Conservation (phyloP, 2,888 invertebrate species). For the Oscheius sp. region DNA sequence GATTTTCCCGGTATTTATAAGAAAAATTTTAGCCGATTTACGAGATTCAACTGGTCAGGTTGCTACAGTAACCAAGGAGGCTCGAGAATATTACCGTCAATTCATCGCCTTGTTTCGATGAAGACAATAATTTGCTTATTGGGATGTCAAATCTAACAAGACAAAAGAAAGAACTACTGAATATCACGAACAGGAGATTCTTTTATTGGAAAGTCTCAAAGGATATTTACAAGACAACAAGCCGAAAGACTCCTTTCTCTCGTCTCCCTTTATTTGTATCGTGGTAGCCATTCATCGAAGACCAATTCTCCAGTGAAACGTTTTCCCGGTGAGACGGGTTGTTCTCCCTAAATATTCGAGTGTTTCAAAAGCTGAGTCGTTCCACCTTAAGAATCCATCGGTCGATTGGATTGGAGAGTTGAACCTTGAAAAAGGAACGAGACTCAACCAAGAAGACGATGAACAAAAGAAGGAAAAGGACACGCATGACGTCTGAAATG, state of each 20-base stretch:
- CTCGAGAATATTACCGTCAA: no score
- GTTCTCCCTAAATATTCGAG: constrained; percentile 3
- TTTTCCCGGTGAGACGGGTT: background rate
- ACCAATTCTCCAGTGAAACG: constrained; percentile 2
- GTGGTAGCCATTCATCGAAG: constrained; percentile 15
- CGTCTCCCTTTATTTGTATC: background rate
- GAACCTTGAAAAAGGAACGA: constrained; percentile 8
- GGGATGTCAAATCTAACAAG: no score
- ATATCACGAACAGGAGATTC: no score
- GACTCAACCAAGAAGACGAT: background rate
- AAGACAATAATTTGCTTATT: no score
- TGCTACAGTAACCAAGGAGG: no score
- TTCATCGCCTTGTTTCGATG: no score
- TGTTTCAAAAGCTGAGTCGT: background rate
- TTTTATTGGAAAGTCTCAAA: no score
- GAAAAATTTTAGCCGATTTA: no score
- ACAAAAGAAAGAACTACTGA: no score
- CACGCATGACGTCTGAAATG: background rate
- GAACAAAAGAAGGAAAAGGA: background rate
- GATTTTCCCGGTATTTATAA: no score
- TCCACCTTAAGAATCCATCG: background rate
- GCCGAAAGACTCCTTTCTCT: background rate
- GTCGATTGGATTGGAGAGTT: constrained; percentile 1
- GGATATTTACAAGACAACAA: background rate
- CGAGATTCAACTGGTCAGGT: no score